A percentile compares a stretch with the other conserved stretches of the same genome.
These are phyloP conservation scores for Eulacestoma nigropectus DNA, from an alignment of 2,113 vertebrate genomes.

Conservation along the genomic window DNA sequence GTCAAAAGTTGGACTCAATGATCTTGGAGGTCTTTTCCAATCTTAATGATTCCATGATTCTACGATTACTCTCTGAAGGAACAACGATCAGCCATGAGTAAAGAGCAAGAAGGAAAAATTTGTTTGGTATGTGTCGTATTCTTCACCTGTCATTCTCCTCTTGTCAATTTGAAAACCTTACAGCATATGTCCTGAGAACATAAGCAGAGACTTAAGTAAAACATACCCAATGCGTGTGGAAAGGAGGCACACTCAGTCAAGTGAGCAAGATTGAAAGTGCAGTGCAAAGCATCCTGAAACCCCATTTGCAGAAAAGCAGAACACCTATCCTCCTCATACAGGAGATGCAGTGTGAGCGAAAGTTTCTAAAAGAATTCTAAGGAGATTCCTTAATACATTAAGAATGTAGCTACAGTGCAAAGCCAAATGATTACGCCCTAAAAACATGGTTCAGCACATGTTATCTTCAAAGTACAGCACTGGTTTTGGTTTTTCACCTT, in stretches of 20 bases:
- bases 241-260: background rate
- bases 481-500: background rate
- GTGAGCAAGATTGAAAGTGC: background rate
- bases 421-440: background rate
- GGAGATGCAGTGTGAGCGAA: background rate
- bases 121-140: background rate
- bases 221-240: background rate
- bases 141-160: background rate
- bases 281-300: background rate
- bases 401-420: background rate
- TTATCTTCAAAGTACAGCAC: background rate
- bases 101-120: background rate
- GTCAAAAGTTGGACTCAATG: background rate
- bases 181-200: background rate
- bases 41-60: background rate
- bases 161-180: background rate
- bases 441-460: background rate
- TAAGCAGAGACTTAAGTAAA: background rate
- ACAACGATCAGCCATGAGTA: background rate
- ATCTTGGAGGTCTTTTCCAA: background rate
- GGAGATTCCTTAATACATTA: background rate
- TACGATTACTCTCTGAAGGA: background rate
- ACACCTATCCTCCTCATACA: background rate
- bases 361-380: background rate
- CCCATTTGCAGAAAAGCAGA: background rate